A percentile compares a stretch with the other conserved stretches of the same genome.
Evolutionary conservation across 2,797 vertebrate species (phyloP).

Genomic region (Notamacropus eugenii): DNA sequence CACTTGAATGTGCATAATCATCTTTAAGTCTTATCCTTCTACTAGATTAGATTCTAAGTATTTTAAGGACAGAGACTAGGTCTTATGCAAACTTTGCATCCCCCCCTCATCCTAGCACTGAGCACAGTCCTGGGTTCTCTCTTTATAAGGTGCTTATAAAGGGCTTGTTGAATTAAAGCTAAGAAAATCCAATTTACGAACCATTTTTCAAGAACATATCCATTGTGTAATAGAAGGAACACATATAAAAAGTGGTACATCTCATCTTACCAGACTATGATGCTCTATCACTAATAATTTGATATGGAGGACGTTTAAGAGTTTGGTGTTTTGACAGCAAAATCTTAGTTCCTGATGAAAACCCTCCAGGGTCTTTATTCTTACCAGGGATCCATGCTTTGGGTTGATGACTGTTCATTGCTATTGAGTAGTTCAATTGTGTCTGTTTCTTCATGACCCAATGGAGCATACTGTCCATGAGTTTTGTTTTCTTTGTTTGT

Average conservation of each 20-base stretch:
- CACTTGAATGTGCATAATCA: background rate
- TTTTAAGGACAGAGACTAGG: too few relatives aligned
- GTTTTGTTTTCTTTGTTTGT: too few relatives aligned
- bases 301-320: background rate
- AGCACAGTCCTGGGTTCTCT: background rate
- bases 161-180: background rate
- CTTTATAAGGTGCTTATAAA: background rate
- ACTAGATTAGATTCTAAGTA: too few relatives aligned
- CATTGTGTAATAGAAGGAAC: background rate
- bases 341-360: background rate
- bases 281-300: background rate
- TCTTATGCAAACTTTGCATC: background rate
- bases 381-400: background rate
- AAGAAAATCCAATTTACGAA: background rate
- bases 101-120: background rate
- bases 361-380: background rate
- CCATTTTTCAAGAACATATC: background rate
- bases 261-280: background rate
- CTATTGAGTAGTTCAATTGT: background rate
- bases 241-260: background rate
- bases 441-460: background rate
- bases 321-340: background rate
- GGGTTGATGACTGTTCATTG: background rate
- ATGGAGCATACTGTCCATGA: background rate
- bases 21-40: too few relatives aligned